Percentiles rank a stretch among this genome's conserved stretches.
These are phyloP conservation scores for Melanophora roralis DNA, from an alignment of 2,888 invertebrate species.

Conservation along the genomic window DNA sequence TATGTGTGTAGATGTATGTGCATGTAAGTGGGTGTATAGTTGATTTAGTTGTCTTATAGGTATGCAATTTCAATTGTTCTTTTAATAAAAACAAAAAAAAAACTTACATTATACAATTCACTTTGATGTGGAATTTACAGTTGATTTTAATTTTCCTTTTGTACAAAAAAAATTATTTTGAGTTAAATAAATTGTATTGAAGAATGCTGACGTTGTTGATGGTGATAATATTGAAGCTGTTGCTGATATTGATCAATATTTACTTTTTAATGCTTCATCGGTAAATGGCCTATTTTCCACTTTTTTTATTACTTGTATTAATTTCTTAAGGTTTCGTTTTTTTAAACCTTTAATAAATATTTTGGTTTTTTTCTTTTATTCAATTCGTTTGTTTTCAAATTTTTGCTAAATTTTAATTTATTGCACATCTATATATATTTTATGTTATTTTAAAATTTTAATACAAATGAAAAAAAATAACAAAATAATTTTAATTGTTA, in stretches of 20 bases:
- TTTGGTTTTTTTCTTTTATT: background rate
- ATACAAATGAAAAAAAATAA: too few species aligned
- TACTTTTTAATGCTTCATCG: slow-evolving; percentile 23
- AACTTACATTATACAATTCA: slow-evolving; percentile 51
- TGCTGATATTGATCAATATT: background rate
- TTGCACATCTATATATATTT: background rate
- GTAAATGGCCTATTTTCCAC: background rate
- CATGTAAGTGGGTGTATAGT: too few species aligned
- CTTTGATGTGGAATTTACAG: slow-evolving; percentile 27
- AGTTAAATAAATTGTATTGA: slow-evolving; percentile 11
- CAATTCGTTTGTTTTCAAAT: background rate
- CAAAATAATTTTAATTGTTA: too few species aligned
- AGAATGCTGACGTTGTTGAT: slow-evolving; percentile 2
- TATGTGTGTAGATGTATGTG: too few species aligned
- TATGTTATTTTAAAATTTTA: background rate
- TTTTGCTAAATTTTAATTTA: background rate
- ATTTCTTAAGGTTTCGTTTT: slow-evolving; percentile 41
- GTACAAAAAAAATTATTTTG: background rate
- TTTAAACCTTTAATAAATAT: background rate
- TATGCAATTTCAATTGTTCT: slow-evolving; percentile 9
- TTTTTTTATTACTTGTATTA: background rate
- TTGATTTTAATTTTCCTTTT: slow-evolving; percentile 27
- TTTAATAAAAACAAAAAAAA: background rate
- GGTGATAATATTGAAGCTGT: too few species aligned
- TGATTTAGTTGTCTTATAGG: too few species aligned